Evolutionary conservation across 2,888 invertebrate genomes (phyloP), one percentile per base, ranked within the genome.

Genomic region (Microctonus brassicae): DNA sequence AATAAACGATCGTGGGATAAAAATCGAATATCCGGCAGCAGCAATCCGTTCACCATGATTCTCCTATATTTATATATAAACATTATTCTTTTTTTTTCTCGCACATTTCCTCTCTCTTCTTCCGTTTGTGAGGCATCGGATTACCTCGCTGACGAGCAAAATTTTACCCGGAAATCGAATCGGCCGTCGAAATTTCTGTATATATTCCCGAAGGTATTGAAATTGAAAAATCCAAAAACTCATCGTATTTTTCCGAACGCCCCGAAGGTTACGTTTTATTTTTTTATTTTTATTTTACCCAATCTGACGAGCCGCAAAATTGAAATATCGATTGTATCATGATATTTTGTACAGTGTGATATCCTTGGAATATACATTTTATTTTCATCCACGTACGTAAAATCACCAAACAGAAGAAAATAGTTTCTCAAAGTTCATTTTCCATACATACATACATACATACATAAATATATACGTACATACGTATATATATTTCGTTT

Each of bases 321-420:
- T 78, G 75, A 75, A 75, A 77, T 75, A 76, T 77, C 75, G 79
- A 77, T 78, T 75, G 53, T 20, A 61, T 22, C 42, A 29, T 70
- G 70, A 68, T 6, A 7, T 47, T 47, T 6, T 17, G 47, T n/a
- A 47, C n/a, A n/a, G n/a, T n/a, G n/a, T n/a, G n/a, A 20, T 39
- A 34, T 55, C 11, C 55, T 22, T 47, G 17, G 7, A 17, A 7
- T 6, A 7, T 17, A 20, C 17, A 7, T 4, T 6, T 47, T 47
- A 47, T 47, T 47, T 7, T 17, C 6, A 47, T 7, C 47, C 47
- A 17, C 17, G 47, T 47, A 9, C 17, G 29, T 13, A 34, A 62
- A 24, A 52, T n/a, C 36, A 7, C 20, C 20, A 24, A 22, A 17
- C 26, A 61, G 36, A 36, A n/a, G 34, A n/a, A 66, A 66, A 39